These are phyloP conservation scores for Melinaea marsaeus DNA, from an alignment of 2,888 invertebrate species.

Conservation along the genomic window DNA sequence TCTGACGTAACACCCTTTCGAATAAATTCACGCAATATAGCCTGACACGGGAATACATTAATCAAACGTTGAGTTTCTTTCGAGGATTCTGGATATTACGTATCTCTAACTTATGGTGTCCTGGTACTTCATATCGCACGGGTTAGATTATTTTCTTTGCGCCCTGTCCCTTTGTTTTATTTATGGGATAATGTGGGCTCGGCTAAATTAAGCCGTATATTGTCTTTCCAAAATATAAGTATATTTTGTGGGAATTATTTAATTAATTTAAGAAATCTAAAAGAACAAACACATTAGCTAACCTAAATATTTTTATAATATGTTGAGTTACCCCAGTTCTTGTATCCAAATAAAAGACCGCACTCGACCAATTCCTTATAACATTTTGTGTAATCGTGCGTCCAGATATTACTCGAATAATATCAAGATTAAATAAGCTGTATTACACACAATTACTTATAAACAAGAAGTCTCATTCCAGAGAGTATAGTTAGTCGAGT, in stretches of 20 bases:
- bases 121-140: constrained; percentile 52
- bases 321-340: neutral
- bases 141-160: constrained; percentile 40
- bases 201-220: constrained; percentile 12
- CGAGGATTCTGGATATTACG: constrained; percentile 64
- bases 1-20: constrained; percentile 56
- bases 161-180: constrained; percentile 37
- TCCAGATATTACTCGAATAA: constrained; percentile 22
- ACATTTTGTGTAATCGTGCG: constrained; percentile 24
- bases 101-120: constrained; percentile 61
- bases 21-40: constrained; percentile 65
- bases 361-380: constrained; percentile 20
- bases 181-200: constrained; percentile 31
- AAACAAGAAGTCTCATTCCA: constrained; percentile 53
- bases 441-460: constrained; percentile 38
- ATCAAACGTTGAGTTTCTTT: constrained; percentile 58
- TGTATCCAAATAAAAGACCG: constrained; percentile 9
- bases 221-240: neutral
- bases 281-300: neutral
- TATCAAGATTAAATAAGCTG: constrained; percentile 34
- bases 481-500: constrained; percentile 47
- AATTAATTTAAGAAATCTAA: neutral
- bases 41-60: constrained; percentile 72
- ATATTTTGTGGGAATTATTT: neutral
- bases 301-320: neutral